A percentile compares a stretch with the other conserved stretches of the same genome.
These are phyloP conservation scores for Leptestheria dahalacensis DNA, from an alignment of 1,140 invertebrate species.

Conservation along the genomic window DNA sequence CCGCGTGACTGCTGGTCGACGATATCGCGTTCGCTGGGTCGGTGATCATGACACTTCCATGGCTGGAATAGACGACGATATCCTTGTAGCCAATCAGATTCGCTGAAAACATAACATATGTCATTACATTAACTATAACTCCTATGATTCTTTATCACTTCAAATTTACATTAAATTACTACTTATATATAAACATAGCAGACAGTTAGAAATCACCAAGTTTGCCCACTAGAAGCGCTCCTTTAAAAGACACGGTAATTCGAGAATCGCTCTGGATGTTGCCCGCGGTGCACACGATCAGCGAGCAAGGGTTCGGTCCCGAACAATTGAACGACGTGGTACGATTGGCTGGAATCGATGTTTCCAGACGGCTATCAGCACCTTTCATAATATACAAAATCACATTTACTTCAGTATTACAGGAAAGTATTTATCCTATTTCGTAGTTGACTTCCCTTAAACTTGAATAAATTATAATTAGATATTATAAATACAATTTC, in stretches of 20 bases:
- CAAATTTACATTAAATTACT: too few species aligned
- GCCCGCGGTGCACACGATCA: conserved; percentile 2
- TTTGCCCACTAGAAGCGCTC: not conserved
- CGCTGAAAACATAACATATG: not conserved
- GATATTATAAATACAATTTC: too few species aligned
- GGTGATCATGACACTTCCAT: conserved; percentile 2
- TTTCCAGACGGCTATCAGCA: not conserved
- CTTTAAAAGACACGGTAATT: not conserved
- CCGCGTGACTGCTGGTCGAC: not conserved
- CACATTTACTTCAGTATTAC: too few species aligned
- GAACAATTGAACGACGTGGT: conserved; percentile 3
- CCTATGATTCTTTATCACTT: too few species aligned
- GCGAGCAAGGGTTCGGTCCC: not conserved
- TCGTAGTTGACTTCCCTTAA: too few species aligned
- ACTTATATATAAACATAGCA: too few species aligned
- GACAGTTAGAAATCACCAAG: too few species aligned
- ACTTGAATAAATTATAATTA: too few species aligned
- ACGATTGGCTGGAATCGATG: not conserved
- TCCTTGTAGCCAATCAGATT: not conserved
- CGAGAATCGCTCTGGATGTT: not conserved
- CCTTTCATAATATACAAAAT: too few species aligned
- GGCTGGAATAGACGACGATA: conserved; percentile 7
- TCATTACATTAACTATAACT: too few species aligned
- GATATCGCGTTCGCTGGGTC: not conserved
- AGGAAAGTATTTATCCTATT: too few species aligned